Evolutionary conservation across 2,888 invertebrate genomes (phyloP).

Genomic region (Andrena dorsata): DNA sequence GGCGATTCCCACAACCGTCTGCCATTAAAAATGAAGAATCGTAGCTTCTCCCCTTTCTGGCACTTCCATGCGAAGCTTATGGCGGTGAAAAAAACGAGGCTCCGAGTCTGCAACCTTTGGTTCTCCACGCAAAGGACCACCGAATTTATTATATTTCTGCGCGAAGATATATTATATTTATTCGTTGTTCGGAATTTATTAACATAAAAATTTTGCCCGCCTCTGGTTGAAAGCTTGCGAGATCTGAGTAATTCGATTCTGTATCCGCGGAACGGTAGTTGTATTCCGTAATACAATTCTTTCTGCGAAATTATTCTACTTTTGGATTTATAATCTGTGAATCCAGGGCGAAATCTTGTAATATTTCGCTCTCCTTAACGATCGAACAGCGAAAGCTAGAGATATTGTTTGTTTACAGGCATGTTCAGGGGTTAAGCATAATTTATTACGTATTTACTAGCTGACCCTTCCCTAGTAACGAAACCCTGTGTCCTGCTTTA

Average conservation of each 20-base stretch:
- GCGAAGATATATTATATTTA: too few relatives aligned
- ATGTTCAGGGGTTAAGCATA: neutral
- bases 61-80: neutral
- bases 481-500: neutral
- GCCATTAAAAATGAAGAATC: neutral
- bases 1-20: neutral
- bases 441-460: conserved; percentile 13
- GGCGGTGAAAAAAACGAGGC: neutral
- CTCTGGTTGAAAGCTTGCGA: too few relatives aligned
- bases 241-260: too few relatives aligned
- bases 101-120: neutral
- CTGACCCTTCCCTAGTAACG: neutral
- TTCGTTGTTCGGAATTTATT: too few relatives aligned
- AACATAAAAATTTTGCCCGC: too few relatives aligned
- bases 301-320: too few relatives aligned
- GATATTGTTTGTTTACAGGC: neutral
- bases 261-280: too few relatives aligned
- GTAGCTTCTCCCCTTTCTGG: neutral
- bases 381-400: neutral
- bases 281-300: too few relatives aligned
- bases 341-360: neutral
- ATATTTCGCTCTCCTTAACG: neutral
- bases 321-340: too few relatives aligned
- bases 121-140: neutral
- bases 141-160: neutral